Evolutionary conservation across 2,888 invertebrate species (phyloP), one percentile per base, ranked within the genome.

Genomic region (Ramazzottius varieornatus): DNA sequence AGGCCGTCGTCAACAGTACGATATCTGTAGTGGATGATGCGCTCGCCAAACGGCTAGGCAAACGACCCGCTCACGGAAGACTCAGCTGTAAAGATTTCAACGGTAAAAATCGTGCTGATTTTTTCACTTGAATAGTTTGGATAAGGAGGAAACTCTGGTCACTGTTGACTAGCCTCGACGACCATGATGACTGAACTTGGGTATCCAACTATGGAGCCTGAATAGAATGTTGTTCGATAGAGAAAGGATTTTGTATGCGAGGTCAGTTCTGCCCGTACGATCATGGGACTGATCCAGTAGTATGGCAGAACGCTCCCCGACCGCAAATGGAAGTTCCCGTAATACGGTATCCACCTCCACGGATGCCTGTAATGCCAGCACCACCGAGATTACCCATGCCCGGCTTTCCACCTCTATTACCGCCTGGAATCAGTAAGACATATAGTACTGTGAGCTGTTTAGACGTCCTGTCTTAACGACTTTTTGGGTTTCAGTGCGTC

Each of bases 181-280:
- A n/a, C n/a, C n/a, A n/a, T n/a, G n/a, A n/a, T n/a, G n/a, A n/a
- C n/a, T n/a, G n/a, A n/a, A n/a, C n/a, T n/a, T n/a, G n/a, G n/a
- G 40, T 40, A 8, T 40, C 40, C 8, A 40, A 20, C 8, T 40
- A 20, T 20, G 8, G 54, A 54, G 4, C 46, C n/a, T 24, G 24
- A 0, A 46, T 66, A 34, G 33, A 32, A 34, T 54, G 33, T 34
- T 32, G 64, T 63, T 63, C 66, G 46, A 24, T 80, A 85, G 90
- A 91, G 75, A 88, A 88, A 72, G 92, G 92, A 1, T 90, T 86
- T 75, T 98, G 98, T 76, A 89, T 94, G 83, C 82, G 88, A 1
- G 96, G 96, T 0, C 96, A 96, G 75, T 82, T 90, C 67, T 98
- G 98, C 75, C 89, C 88, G 2, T 98, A 84, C 81, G 94, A 96